Conservation (phyloP, 2,888 invertebrate species). For the Heliothis peltigera region DNA sequence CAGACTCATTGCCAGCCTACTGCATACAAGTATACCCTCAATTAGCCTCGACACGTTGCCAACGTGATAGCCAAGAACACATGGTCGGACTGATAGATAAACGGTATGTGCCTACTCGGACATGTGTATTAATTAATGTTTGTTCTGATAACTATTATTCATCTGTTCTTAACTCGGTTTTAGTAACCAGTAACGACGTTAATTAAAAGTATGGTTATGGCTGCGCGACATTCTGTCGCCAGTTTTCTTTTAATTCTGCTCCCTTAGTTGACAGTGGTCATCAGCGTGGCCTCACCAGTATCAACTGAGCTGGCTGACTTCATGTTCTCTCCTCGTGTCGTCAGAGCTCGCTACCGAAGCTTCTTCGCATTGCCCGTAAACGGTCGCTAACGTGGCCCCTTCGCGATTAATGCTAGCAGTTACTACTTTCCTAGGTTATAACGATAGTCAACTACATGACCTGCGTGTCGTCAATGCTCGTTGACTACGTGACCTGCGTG, state of each 20-base stretch:
- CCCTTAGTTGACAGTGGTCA: conserved; percentile 48
- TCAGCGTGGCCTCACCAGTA: conserved; percentile 29
- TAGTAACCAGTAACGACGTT: background rate
- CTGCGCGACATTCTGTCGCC: conserved; percentile 34
- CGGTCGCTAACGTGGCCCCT: conserved; percentile 15
- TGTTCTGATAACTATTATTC: conserved; percentile 4
- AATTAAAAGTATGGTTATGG: conserved; percentile 20
- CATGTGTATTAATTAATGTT: background rate
- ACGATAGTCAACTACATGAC: conserved; percentile 17
- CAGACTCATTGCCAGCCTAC: conserved; percentile 1
- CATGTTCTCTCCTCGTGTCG: conserved; percentile 4
- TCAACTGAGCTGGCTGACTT: conserved; percentile 10
- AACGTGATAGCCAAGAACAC: background rate
- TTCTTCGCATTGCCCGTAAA: background rate
- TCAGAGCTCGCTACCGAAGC: conserved; percentile 7
- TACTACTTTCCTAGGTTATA: conserved; percentile 9
- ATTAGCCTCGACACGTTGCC: conserved; percentile 2
- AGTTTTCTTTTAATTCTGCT: conserved; percentile 43
- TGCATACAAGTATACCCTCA: conserved; percentile 25
- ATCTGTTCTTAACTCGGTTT: conserved; percentile 3
- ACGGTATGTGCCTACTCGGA: conserved; percentile 22
- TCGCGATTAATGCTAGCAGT: conserved; percentile 18
- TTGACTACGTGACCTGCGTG: conserved; percentile 10
- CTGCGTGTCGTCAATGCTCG: conserved; percentile 8
- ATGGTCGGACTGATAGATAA: conserved; percentile 1